These are phyloP conservation scores for Pseudomyrmex gracilis DNA, from an alignment of 1,140 invertebrate genomes.

Conservation along the genomic window DNA sequence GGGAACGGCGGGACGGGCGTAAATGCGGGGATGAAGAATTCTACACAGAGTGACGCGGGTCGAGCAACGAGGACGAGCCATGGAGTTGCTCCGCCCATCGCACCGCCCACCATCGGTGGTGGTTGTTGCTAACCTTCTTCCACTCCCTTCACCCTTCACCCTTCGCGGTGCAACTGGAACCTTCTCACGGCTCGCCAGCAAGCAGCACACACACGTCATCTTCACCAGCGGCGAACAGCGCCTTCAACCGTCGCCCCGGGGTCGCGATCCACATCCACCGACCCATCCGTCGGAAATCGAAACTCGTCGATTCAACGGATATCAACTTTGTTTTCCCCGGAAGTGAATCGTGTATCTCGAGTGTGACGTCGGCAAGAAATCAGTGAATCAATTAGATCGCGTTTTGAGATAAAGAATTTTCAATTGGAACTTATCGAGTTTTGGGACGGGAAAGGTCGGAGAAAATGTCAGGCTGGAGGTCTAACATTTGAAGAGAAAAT, in stretches of 20 bases:
- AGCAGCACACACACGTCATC: constrained; percentile 71
- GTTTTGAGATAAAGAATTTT: background rate
- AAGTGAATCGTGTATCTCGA: constrained; percentile 39
- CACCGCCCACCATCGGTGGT: constrained; percentile 66
- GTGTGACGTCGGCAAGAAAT: constrained; percentile 6
- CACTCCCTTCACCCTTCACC: constrained; percentile 61
- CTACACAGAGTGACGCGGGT: constrained; percentile 69
- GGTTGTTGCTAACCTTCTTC: constrained; percentile 65
- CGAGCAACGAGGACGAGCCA: constrained; percentile 66
- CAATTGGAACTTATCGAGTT: background rate
- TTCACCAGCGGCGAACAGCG: constrained; percentile 68
- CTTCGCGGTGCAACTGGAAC: constrained; percentile 65
- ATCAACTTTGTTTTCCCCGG: background rate
- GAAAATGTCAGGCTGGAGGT: background rate
- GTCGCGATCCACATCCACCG: constrained; percentile 58
- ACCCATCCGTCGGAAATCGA: constrained; percentile 55
- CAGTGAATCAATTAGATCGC: constrained; percentile 4
- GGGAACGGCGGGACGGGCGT: background rate
- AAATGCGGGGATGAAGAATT: constrained; percentile 60
- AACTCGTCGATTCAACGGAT: constrained; percentile 12
- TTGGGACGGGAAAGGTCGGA: background rate
- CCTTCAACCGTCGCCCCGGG: constrained; percentile 61
- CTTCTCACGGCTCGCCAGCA: constrained; percentile 68
- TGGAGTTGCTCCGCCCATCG: constrained; percentile 68
- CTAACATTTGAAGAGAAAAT: no score